Evolutionary conservation across 1,140 invertebrate species (phyloP), one percentile per base, ranked within the genome.

Genomic region (Dinoponera quadriceps): DNA sequence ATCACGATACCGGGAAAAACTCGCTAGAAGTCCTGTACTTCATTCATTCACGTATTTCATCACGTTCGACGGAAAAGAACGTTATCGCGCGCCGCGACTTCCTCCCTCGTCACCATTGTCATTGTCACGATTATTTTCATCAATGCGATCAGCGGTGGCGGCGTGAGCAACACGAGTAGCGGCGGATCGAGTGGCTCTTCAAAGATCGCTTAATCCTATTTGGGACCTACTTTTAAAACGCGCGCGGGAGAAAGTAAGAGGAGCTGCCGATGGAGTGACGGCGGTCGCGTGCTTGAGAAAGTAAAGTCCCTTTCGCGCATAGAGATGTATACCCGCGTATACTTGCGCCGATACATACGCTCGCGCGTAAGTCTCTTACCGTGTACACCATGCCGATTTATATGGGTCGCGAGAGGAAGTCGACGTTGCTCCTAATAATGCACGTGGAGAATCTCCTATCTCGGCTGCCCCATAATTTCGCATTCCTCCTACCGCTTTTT

Each of bases 231-330:
- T 93, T 93, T 92, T 93, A 85, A 88, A 78, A 55, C 89, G 85
- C 86, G 60, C 80, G 65, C 90, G 92, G 93, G 93, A 93, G 93
- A 93, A 93, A 93, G 93, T 93, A 93, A 93, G 91, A 93, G 88
- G 88, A 89, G 83, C 38, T 87, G 84, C 74, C 69, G 71, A 83
- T 87, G 89, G 85, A 88, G 89, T 87, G 89, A 89, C 89, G 89
- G 85, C 85, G 86, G 89, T 91, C 89, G 90, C 89, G 86, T 90
- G 88, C 88, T 93, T 88, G 92, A 91, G 92, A 93, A 93, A 93
- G 93, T 93, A 92, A 91, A 91, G 89, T 85, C 91, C 89, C 85
- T 87, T 90, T 89, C 85, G 85, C 89, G 90, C 88, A 86, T 92
- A 92, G 88, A 80, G 75, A 80, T 71, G 54, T 57, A 78, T 33